Base-by-base conservation (phyloP, 2,113 vertebrate species). In the Lanius ludovicianus region DNA sequence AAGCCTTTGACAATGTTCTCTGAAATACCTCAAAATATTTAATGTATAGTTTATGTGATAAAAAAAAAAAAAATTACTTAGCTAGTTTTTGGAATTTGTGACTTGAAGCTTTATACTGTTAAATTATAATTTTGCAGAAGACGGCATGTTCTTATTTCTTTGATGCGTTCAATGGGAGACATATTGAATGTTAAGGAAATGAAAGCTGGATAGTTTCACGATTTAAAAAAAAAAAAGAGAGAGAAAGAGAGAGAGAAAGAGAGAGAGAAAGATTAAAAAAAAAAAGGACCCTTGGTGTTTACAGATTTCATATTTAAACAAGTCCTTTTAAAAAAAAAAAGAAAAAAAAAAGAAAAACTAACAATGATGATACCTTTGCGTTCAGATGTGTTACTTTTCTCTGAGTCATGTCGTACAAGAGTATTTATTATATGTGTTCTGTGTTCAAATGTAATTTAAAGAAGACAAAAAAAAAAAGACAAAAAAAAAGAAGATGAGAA, bases 61-160 rank as follows among this genome's bases (percentile, higher is more conserved):
- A 97, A 98, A 98, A 97, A 95, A 97, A 94, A 97, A 93, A 96
- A 94, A 97, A 98, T 97, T 96, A 98, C 99, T 99, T 99, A 99
- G 99, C 98, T 99, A 99, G 99, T 99, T 99, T 98, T 99, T 99
- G 99, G 99, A 99, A 99, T 98, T 99, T 98, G 99, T 99, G 99
- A 99, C 99, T 99, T 99, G 99, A 99, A 99, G 99, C 99, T 99
- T 99, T 99, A 98, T 99, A 99, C 99, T 98, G 98, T 99, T 99
- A 99, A 99, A 99, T 99, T 99, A 98, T 98, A 98, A 98, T 99
- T 99, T 99, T 98, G 98, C 98, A 98, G 98, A 98, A 93, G 95
- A 97, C 98, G 98, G 98, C 98, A 99, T 99, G 98, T 98, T 98
- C 98, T 98, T 94, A 86, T 98, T 97, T 97, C 94, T 98, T 97